Base-by-base conservation (phyloP, 1,140 invertebrate species). In the Mycetomoellerius zeteki region DNA sequence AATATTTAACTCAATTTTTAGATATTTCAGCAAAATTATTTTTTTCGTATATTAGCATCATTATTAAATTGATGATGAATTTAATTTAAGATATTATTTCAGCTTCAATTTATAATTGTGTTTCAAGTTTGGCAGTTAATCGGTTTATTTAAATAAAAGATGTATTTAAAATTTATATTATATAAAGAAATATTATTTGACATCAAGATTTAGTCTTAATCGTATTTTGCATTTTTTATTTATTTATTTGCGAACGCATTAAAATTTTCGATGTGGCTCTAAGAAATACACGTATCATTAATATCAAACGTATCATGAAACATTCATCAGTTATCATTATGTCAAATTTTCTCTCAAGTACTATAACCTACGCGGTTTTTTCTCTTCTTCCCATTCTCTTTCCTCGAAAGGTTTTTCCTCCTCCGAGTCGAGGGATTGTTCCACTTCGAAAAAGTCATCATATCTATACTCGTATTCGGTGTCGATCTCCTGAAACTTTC, bases 361-460 rank as follows among this genome's bases (percentile, higher is more conserved):
- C 37, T 12, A 33, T 67, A 24, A 71, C 62, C 56, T 62, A 87
- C 88, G 6, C 14, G 3, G 54, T 60, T n/a, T 8, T 12, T 30
- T 37, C 24, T 72, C 62, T 24, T 33, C 21, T 10, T 62, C 14
- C 75, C 47, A 58, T 4, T 58, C 47, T 3, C 12, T 56, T 19
- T 76, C 64, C 7, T 87, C 56, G 52, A 12, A 10, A 64, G 2
- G 2, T 24, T 76, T 62, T 50, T 75, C 65, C 16, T 86, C 52
- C 14, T 58, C 16, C 10, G 7, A 24, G 24, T 33, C 33, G 19
- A 33, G 21, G 21, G 19, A 12, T 27, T 82, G 56, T 67, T 62
- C 76, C 8, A 52, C 37, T 33, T 85, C 27, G 14, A 76, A 58
- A 80, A 47, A 72, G 12, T 80, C 56, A 64, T 88, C 19, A 10